Base-by-base conservation (phyloP, 2,888 invertebrate species). In the Ernsta delagoae region DNA sequence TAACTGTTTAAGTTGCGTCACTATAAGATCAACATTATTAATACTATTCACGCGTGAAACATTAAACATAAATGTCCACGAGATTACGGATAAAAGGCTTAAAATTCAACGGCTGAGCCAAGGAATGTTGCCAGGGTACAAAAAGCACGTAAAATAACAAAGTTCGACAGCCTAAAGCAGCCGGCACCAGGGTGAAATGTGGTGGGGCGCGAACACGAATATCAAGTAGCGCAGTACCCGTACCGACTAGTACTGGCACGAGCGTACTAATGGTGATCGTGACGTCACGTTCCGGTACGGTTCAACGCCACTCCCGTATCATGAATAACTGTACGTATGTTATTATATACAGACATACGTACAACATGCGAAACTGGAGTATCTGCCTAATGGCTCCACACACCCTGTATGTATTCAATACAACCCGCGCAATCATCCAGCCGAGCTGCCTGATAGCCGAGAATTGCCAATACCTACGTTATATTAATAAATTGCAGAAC, bases 101-200 rank as follows among this genome's bases (percentile, higher is more conserved):
- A 16, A 50, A 50, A 50, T 16, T 50, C 50, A 50, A 73, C 75
- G 75, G 78, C 79, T 77, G 72, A 75, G 75, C 76, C 68, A 70
- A 75, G 75, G 78, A 78, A 80, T 81, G 79, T 81, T 74, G 78
- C 45, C 24, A 61, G 76, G 71, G 71, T 77, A 71, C 76, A 78
- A 77, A 83, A 81, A 82, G 81, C 75, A 83, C 84, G 79, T 79
- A 83, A 82, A 86, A 87, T 86, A 86, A 85, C 86, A 88, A 87
- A 87, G 85, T 88, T 88, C 82, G 84, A 81, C 83, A 83, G 84
- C 74, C 77, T 78, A 79, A 79, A 82, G 79, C 88, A 89, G 85
- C 84, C 86, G 88, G 86, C 80, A 81, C 81, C 78, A 71, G 80
- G 85, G 84, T 89, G 85, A 89, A 87, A 89, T 90, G 89, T 89